Evolutionary conservation across 2,113 vertebrate species (phyloP).

Genomic region (Oriolus oriolus): DNA sequence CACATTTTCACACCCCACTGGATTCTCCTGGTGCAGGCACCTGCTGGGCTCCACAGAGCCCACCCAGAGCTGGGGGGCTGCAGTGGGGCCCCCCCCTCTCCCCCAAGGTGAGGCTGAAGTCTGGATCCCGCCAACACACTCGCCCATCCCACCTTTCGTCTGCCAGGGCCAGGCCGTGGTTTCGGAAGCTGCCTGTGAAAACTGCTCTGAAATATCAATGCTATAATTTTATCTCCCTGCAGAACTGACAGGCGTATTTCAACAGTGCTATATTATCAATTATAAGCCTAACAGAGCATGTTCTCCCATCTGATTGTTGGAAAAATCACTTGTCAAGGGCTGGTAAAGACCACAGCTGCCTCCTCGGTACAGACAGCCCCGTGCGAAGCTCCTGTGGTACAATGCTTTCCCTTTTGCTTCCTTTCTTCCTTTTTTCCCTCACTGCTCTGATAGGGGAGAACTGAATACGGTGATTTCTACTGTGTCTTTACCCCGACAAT

Average conservation of each 20-base stretch:
- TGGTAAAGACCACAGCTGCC: constrained; percentile 46
- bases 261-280: constrained; percentile 52
- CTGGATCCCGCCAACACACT: not conserved
- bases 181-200: not conserved
- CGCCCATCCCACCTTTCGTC: not conserved
- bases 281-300: constrained; percentile 51
- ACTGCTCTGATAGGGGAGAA: not conserved
- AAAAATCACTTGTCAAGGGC: constrained; percentile 55
- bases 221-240: constrained; percentile 13
- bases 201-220: not conserved
- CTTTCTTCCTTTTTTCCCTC: not conserved
- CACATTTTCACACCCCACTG: not conserved
- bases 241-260: constrained; percentile 47
- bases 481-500: not conserved
- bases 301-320: constrained; percentile 49
- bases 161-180: not conserved
- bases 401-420: not conserved
- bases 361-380: not conserved
- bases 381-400: not conserved
- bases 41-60: not conserved
- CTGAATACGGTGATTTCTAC: not conserved
- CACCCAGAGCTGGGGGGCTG: not conserved
- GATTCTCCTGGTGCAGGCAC: fast-evolving
- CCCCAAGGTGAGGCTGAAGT: not conserved
- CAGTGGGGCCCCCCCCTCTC: not conserved